A percentile compares a stretch with the other conserved stretches of the same genome.
phyloP scores from a whole-genome alignment of 2,888 invertebrate genomes.

The Caenorhabditis parvicauda region DNA sequence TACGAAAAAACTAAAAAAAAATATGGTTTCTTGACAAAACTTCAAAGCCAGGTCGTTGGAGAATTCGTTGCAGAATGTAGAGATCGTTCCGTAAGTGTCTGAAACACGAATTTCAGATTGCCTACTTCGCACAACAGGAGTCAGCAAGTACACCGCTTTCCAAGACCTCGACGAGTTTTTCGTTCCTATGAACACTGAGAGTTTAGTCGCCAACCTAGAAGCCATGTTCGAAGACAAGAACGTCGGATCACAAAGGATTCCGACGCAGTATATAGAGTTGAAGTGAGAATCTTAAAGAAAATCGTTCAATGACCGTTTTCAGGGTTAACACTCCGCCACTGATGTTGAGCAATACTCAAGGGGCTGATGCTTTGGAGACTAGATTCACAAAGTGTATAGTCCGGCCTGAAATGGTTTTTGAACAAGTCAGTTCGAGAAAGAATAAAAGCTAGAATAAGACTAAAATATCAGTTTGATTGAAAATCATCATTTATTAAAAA shows the following conservation, averaged over 20 bases:
- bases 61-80: background rate
- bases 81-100: background rate
- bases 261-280: conserved; percentile 21
- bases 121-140: conserved; percentile 26
- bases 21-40: too few relatives aligned
- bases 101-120: conserved; percentile 41
- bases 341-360: conserved; percentile 15
- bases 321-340: conserved; percentile 14
- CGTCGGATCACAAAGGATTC: conserved; percentile 19
- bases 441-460: background rate
- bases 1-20: too few relatives aligned
- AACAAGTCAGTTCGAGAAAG: conserved; percentile 46
- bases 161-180: conserved; percentile 45
- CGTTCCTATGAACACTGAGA: conserved; percentile 13
- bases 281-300: conserved; percentile 9
- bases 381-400: conserved; percentile 63
- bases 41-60: too few relatives aligned
- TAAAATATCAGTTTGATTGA: background rate
- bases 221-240: conserved; percentile 9
- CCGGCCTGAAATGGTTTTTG: conserved; percentile 63
- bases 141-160: conserved; percentile 32
- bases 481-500: background rate
- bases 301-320: background rate
- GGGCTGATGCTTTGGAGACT: conserved; percentile 7
- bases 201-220: conserved; percentile 11